phyloP scores from a whole-genome alignment of 2,797 vertebrate genomes.

The Ptychadena robeensis region DNA sequence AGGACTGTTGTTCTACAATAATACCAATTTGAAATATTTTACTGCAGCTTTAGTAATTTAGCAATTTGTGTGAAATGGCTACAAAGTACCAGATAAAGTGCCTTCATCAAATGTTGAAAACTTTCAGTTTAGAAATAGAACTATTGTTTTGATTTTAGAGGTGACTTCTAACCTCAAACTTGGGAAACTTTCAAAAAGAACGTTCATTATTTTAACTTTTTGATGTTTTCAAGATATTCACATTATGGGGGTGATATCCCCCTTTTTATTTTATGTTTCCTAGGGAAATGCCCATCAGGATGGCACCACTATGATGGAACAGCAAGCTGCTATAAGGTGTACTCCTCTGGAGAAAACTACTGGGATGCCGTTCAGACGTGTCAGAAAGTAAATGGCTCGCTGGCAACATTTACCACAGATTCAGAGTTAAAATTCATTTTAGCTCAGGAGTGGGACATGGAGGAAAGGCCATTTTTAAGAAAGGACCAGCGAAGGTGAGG shows the following conservation, averaged over 20 bases:
- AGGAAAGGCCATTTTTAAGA: conserved; percentile 86
- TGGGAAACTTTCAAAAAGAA: too few species aligned
- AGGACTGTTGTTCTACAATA: too few species aligned
- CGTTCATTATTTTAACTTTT: not conserved
- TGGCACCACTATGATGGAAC: conserved; percentile 99
- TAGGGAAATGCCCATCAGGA: conserved; percentile 97
- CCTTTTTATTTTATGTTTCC: conserved; percentile 76
- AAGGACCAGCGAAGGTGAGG: conserved; percentile 92
- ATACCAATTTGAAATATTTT: too few species aligned
- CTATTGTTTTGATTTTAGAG: too few species aligned
- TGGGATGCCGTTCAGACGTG: conserved; percentile 97
- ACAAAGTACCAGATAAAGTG: too few species aligned
- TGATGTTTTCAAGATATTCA: conserved; percentile 69
- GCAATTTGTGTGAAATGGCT: too few species aligned
- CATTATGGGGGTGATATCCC: conserved; percentile 72
- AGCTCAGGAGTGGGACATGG: conserved; percentile 93
- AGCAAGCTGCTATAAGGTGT: conserved; percentile 95
- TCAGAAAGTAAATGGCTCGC: conserved; percentile 91
- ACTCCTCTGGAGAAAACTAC: conserved; percentile 92
- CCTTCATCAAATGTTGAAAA: too few species aligned
- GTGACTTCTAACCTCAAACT: too few species aligned
- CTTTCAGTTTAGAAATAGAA: too few species aligned
- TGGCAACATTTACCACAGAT: conserved; percentile 93
- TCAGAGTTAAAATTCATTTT: conserved; percentile 96
- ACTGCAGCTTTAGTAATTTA: too few species aligned